Conservation (phyloP, 2,113 vertebrate genomes). For the Macrotis lagotis region DNA sequence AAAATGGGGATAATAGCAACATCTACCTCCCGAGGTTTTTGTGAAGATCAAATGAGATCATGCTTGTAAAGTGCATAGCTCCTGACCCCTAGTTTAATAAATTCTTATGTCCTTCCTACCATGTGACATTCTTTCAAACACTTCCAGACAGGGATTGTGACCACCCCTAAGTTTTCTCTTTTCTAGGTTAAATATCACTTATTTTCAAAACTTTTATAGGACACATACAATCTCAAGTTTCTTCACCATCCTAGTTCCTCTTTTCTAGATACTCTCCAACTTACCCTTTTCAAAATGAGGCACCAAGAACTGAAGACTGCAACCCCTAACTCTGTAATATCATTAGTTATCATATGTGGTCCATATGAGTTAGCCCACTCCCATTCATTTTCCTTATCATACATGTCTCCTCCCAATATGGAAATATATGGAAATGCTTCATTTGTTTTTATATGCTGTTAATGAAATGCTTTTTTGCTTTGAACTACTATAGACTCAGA, state of each 20-base stretch:
- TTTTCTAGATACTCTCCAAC: too few species aligned
- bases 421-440: background rate
- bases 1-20: background rate
- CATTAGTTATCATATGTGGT: too few species aligned
- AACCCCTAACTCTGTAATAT: too few species aligned
- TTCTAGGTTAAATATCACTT: background rate
- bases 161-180: background rate
- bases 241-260: too few species aligned
- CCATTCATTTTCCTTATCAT: too few species aligned
- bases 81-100: background rate
- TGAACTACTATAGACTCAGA: background rate
- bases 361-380: too few species aligned
- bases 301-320: too few species aligned
- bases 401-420: background rate
- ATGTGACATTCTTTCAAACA: background rate
- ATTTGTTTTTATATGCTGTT: background rate
- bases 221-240: too few species aligned
- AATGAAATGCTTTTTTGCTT: background rate
- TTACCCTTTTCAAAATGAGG: too few species aligned
- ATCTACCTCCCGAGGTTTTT: background rate
- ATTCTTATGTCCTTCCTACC: background rate
- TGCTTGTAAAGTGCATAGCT: background rate
- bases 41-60: background rate
- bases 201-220: background rate
- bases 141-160: background rate